phyloP scores from a whole-genome alignment of 2,797 vertebrate genomes.

The Echiichthys vipera region DNA sequence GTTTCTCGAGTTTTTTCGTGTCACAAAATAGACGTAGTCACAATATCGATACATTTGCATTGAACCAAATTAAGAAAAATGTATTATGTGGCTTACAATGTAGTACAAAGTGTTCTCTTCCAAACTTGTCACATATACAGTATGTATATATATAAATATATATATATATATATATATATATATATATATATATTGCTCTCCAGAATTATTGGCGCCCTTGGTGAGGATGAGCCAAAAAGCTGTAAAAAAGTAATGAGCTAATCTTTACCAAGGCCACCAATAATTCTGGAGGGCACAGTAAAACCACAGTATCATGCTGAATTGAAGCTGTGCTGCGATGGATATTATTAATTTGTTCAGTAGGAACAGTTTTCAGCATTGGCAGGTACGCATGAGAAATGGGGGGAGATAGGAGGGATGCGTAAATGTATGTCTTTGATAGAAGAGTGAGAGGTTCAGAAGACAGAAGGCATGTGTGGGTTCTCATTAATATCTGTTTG shows the following conservation, averaged over 20 bases:
- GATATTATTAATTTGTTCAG: conserved; percentile 66
- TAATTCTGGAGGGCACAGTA: conserved; percentile 67
- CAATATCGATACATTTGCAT: neutral
- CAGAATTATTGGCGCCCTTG: conserved; percentile 62
- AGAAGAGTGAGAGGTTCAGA: neutral
- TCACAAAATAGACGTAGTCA: neutral
- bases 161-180: too few relatives aligned
- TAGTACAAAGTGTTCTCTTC: too few relatives aligned
- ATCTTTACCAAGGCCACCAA: conserved; percentile 68
- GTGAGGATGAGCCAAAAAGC: conserved; percentile 66
- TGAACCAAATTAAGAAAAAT: neutral
- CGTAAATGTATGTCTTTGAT: neutral
- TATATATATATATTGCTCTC: conserved; percentile 59
- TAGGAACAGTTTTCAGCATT: conserved; percentile 38
- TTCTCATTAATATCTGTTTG: conserved; percentile 31
- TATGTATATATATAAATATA: too few relatives aligned
- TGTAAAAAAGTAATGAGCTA: conserved; percentile 75
- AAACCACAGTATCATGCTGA: conserved; percentile 52
- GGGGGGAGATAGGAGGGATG: neutral
- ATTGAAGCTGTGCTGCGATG: conserved; percentile 55
- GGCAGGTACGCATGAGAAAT: conserved; percentile 5
- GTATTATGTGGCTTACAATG: neutral
- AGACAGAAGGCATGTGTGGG: conserved; percentile 2
- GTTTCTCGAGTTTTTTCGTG: neutral
- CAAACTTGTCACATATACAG: too few relatives aligned